Percentiles rank a stretch among this genome's conserved stretches.
phyloP scores from a whole-genome alignment of 2,797 vertebrate species.

The Lepilemur ruficaudatus region DNA sequence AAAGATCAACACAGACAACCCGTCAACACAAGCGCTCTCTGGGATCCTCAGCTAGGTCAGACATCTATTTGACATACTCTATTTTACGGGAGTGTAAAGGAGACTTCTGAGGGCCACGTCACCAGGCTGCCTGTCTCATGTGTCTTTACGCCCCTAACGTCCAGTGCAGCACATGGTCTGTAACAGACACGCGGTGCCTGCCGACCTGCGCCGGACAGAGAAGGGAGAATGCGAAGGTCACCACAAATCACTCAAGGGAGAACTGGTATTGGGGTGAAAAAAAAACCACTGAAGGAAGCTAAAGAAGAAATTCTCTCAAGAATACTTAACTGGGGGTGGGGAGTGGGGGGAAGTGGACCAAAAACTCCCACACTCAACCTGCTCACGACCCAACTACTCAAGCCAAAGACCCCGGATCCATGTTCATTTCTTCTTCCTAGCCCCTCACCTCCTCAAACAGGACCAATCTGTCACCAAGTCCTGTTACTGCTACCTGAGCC shows the following conservation, averaged over 20 bases:
- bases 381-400: not conserved
- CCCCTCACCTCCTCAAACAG: not conserved
- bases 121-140: not conserved
- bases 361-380: not conserved
- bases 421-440: accelerated
- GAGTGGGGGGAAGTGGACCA: not conserved
- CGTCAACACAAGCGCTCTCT: not conserved
- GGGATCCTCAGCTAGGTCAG: not conserved
- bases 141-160: not conserved
- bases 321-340: not conserved
- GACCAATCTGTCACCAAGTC: not conserved
- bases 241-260: not conserved
- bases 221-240: not conserved
- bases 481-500: not conserved
- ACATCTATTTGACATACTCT: not conserved
- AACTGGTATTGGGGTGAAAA: not conserved
- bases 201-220: not conserved
- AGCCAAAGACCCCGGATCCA: not conserved
- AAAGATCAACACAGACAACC: not conserved
- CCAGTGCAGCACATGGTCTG: not conserved
- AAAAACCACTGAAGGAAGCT: not conserved
- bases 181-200: not conserved
- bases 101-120: not conserved
- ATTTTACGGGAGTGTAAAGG: not conserved
- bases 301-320: not conserved